phyloP scores from a whole-genome alignment of 2,113 vertebrate species.

The Meriones unguiculatus region DNA sequence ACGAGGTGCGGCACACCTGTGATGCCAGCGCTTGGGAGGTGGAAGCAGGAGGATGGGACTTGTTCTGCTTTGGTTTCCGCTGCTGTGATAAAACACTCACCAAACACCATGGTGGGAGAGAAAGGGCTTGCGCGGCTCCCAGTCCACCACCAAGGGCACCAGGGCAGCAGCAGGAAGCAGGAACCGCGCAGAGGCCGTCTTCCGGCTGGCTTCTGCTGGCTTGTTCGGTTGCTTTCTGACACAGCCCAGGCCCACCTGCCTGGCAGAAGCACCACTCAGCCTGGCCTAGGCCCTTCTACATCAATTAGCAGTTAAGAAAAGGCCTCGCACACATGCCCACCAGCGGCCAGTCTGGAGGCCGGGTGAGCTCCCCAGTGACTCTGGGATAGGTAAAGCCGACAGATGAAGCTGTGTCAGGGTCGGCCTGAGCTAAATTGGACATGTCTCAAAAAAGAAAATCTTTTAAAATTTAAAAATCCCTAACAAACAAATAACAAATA shows the following conservation, averaged over 20 bases:
- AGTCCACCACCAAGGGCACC: background rate
- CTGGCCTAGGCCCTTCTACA: background rate
- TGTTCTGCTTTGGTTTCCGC: background rate
- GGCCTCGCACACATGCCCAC: background rate
- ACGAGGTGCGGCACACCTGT: background rate
- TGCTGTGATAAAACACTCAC: background rate
- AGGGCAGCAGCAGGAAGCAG: too few species aligned
- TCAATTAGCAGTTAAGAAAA: background rate
- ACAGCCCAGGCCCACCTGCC: background rate
- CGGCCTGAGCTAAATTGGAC: background rate
- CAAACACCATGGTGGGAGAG: background rate
- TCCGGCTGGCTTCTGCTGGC: background rate
- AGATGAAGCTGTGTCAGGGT: too few species aligned
- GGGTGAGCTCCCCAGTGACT: background rate
- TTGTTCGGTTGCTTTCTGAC: background rate
- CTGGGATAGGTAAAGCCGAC: background rate
- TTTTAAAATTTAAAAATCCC: background rate
- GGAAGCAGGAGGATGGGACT: background rate
- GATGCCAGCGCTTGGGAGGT: too few species aligned
- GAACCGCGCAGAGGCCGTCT: background rate
- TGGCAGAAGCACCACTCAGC: background rate
- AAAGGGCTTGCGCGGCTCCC: background rate
- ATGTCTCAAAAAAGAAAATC: background rate
- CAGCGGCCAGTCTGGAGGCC: background rate
- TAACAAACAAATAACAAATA: background rate